Conservation (phyloP, 1,140 invertebrate genomes). For the Prorops nasuta region DNA sequence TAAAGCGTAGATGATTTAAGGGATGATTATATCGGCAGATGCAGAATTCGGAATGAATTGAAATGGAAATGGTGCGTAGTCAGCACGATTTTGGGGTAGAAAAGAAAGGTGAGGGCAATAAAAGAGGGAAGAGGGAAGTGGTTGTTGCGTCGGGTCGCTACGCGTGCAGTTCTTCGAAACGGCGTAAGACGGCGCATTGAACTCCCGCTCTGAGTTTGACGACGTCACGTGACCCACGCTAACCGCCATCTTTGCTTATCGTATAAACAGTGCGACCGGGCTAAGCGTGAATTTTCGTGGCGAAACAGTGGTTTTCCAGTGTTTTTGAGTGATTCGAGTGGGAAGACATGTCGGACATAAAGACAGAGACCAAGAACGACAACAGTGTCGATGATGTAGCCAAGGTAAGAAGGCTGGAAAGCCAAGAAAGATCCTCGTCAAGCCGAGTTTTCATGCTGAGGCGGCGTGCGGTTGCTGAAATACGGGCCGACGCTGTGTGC, state of each 20-base stretch:
- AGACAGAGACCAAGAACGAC: constrained; percentile 56
- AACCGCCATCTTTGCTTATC: constrained; percentile 59
- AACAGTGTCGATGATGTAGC: constrained; percentile 53
- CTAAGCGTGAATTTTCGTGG: constrained; percentile 40
- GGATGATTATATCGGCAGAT: too few relatives aligned
- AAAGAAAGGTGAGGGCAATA: too few relatives aligned
- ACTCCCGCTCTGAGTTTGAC: constrained; percentile 44
- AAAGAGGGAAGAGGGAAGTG: too few relatives aligned
- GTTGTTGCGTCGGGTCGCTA: too few relatives aligned
- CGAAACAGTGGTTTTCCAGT: constrained; percentile 46
- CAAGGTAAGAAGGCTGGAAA: constrained; percentile 44
- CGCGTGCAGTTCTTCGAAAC: constrained; percentile 21
- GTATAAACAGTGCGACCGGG: constrained; percentile 57
- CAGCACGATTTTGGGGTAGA: too few relatives aligned
- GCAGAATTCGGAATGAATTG: too few relatives aligned
- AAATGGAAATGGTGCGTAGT: too few relatives aligned
- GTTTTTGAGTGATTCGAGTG: constrained; percentile 47
- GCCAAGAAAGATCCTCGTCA: constrained; percentile 38
- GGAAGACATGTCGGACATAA: constrained; percentile 55
- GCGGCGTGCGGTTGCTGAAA: constrained; percentile 35
- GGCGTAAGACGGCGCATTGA: constrained; percentile 28
- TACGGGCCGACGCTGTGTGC: constrained; percentile 27
- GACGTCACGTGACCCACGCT: constrained; percentile 60
- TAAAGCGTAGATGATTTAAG: too few relatives aligned
- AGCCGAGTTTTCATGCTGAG: constrained; percentile 52